These are phyloP conservation scores for Ellobium chinense DNA, from an alignment of 2,888 invertebrate genomes.

Conservation along the genomic window DNA sequence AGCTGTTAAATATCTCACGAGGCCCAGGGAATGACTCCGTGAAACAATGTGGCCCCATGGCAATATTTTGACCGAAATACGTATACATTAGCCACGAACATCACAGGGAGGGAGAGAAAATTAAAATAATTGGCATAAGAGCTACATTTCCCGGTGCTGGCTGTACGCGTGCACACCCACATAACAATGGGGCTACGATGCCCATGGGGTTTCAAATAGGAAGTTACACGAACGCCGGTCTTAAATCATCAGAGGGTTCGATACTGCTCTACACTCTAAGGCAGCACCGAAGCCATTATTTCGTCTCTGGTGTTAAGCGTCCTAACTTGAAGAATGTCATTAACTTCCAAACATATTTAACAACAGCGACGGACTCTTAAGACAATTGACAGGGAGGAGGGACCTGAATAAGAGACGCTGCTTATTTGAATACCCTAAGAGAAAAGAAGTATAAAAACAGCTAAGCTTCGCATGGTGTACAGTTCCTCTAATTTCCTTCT, in stretches of 20 bases:
- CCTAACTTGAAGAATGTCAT: too few relatives aligned
- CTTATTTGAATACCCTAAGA: too few relatives aligned
- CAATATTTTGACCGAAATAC: conserved; percentile 17
- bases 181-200: not conserved
- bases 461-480: too few relatives aligned
- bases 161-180: conserved; percentile 23
- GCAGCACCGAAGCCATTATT: too few relatives aligned
- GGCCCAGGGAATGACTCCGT: not conserved
- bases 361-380: too few relatives aligned
- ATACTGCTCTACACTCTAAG: not conserved
- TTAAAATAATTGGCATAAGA: conserved; percentile 39
- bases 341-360: too few relatives aligned
- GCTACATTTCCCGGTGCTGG: not conserved
- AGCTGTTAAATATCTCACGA: conserved; percentile 31
- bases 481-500: too few relatives aligned
- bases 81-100: conserved; percentile 4
- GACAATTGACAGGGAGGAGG: too few relatives aligned
- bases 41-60: conserved; percentile 11
- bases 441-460: too few relatives aligned
- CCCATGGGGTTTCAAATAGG: not conserved
- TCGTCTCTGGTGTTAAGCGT: too few relatives aligned
- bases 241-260: conserved; percentile 25
- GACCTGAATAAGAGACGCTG: too few relatives aligned
- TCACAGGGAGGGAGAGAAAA: not conserved
- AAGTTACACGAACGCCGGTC: not conserved